Percentiles rank a stretch among this genome's conserved stretches.
phyloP scores from a whole-genome alignment of 2,797 vertebrate species.

The Enteromius thamalakanensis region DNA sequence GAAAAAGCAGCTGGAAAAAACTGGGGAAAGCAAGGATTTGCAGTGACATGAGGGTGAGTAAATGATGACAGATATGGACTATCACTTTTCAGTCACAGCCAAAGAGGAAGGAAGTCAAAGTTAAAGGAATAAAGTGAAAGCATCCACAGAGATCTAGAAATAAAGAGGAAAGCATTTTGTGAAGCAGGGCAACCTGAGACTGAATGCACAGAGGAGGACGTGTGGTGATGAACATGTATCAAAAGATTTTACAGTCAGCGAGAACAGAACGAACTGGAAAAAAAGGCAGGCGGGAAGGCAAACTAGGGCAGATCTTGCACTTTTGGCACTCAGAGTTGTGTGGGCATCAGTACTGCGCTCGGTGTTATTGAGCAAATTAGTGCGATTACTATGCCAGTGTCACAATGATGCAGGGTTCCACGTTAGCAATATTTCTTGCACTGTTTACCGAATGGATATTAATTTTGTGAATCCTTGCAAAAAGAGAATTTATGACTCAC shows the following conservation, averaged over 20 bases:
- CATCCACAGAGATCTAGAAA: slow-evolving; percentile 10
- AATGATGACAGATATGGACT: background rate
- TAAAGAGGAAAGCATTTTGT: background rate
- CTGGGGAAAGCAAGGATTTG: background rate
- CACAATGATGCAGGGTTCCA: slow-evolving; percentile 59
- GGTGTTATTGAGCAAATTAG: slow-evolving; percentile 44
- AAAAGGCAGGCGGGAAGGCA: background rate
- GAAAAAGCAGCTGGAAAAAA: background rate
- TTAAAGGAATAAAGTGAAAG: background rate
- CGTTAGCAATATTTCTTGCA: slow-evolving; percentile 27
- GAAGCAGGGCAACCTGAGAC: background rate
- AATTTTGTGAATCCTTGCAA: slow-evolving; percentile 46
- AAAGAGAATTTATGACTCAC: slow-evolving; percentile 70
- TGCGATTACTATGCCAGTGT: slow-evolving; percentile 53
- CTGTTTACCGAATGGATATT: slow-evolving; percentile 58
- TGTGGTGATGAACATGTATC: slow-evolving; percentile 19
- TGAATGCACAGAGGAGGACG: background rate
- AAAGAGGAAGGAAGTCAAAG: slow-evolving; percentile 6
- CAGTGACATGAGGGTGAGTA: background rate
- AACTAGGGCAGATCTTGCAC: slow-evolving; percentile 31
- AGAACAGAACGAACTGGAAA: background rate
- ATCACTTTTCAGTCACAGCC: background rate
- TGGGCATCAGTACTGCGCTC: slow-evolving; percentile 15
- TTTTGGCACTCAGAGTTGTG: slow-evolving; percentile 20
- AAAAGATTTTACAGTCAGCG: slow-evolving; percentile 21